Base-by-base conservation (phyloP, 2,113 vertebrate species). In the Maccullochella peelii region DNA sequence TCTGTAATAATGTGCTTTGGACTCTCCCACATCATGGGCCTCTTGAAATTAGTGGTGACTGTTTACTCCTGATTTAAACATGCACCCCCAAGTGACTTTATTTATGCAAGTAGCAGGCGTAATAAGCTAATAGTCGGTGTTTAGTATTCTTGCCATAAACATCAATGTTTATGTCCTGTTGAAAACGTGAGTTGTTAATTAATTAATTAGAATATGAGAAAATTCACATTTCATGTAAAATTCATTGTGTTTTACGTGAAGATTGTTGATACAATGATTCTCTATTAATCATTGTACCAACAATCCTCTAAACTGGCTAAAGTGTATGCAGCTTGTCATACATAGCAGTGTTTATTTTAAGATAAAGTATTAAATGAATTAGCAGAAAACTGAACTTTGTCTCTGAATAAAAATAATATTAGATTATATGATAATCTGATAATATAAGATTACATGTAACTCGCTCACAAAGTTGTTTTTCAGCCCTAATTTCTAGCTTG, bases 11-110 rank as follows among this genome's bases (percentile, higher is more conserved):
- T 44, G 15, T 62, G 52, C 38, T 77, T 33, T 20, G 30, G 50
- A 50, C 10, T 65, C 18, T 63, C 23, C 57, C 21, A n/a, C n/a
- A 9, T 71, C 33, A 59, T 20, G 7, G 57, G 21, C 15, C 36
- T 76, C 18, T 49, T 75, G 11, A 54, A 42, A 76, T 79, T 76
- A 82, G 40, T 82, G 44, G 30, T 77, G 54, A 81, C 0, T 78
- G 42, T 49, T 77, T 49, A 36, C 38, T 38, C n/a, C 2, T 59
- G 63, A 86, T 54, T 61, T 81, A 18, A 72, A 42, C 86, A 80
- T 76, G 57, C 86, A 78, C 4, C 16, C 14, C 9, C 6, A 21
- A 59, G 18, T 33, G 52, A 21, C 25, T 62, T 25, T 74, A 36
- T 85, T 33, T 25, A 21, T 73, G 27, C 57, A 23, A 72, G 52